Base-by-base conservation (phyloP, 2,888 invertebrate species). In the Parnassius glacialis region DNA sequence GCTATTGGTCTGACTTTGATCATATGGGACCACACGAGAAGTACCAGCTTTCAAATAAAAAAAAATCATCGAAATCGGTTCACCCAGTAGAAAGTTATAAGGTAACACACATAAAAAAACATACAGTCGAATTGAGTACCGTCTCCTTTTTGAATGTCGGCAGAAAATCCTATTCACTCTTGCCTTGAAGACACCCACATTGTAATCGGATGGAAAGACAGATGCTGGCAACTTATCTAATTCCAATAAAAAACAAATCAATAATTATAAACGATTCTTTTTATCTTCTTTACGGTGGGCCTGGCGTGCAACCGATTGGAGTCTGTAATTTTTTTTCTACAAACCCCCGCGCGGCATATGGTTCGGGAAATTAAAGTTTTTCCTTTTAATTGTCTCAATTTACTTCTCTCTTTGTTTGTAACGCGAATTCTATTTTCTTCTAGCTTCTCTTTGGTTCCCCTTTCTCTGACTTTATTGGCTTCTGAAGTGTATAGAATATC, bases 261-360 rank as follows among this genome's bases (percentile, higher is more conserved):
- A 50, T 50, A 43, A 41, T 44, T 56, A 25, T 56, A 61, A 52
- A 75, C 67, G 16, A 72, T 74, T 62, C 77, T 79, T 61, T 82
- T 85, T 47, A 88, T 79, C 47, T 79, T 80, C 57, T 83, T 78
- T 2, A 86, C 68, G 56, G 81, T 79, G 0, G 90, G 90, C 59
- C 87, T 76, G 0, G 78, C 66, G n/a, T 78, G 72, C 0, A 74
- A 66, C 10, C 82, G 72, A n/a, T 75, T 75, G 1, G 73, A 64
- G 0, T 58, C 68, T 0, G 76, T 65, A 2, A 76, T 74, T 11
- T 82, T 69, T 47, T 84, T 87, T 57, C 84, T 78, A 66, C 88
- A 90, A 48, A 85, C 74, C 0, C 84, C 81, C 0, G 76, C 68
- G 1, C 69, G 64, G 61, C 89, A 89, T 61, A 80, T 78, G 0